Conservation (phyloP, 2,888 invertebrate species). For the Ichneumoninae sp. region DNA sequence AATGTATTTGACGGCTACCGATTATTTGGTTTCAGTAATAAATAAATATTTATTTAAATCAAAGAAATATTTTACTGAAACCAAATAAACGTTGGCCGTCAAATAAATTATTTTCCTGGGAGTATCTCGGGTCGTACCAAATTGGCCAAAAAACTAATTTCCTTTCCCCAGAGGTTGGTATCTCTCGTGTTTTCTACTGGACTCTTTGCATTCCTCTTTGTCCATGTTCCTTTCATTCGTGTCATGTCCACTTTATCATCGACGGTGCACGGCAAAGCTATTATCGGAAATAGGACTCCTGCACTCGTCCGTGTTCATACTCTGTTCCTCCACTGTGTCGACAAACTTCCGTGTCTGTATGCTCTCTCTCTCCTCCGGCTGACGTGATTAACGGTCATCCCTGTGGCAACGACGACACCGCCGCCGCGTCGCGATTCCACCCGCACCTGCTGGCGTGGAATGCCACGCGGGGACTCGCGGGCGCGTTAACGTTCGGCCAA, state of each 20-base stretch:
- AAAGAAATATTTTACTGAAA: too few relatives aligned
- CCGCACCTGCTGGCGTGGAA: constrained; percentile 47
- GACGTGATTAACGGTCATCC: constrained; percentile 59
- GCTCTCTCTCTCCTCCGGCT: constrained; percentile 1
- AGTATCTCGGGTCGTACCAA: neutral
- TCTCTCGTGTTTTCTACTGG: neutral
- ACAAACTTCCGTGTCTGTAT: constrained; percentile 40
- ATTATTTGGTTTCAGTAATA: too few relatives aligned
- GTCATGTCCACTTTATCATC: constrained; percentile 49
- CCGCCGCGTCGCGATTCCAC: constrained; percentile 24
- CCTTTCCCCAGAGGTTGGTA: neutral
- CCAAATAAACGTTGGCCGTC: too few relatives aligned
- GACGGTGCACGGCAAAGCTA: constrained; percentile 36
- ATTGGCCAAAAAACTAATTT: neutral
- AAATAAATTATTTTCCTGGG: too few relatives aligned
- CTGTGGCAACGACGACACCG: constrained; percentile 34
- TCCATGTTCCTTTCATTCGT: constrained; percentile 17
- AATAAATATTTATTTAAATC: too few relatives aligned
- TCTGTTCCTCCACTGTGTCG: constrained; percentile 25
- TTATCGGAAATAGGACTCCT: constrained; percentile 49
- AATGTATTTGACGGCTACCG: too few relatives aligned
- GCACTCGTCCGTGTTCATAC: neutral
- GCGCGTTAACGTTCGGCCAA: constrained; percentile 53
- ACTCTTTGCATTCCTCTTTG: constrained; percentile 9
- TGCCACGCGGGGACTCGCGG: constrained; percentile 6